Percentiles rank a stretch among this genome's conserved stretches.
These are phyloP conservation scores for Arizona elegans DNA, from an alignment of 2,113 vertebrate genomes.

Conservation along the genomic window DNA sequence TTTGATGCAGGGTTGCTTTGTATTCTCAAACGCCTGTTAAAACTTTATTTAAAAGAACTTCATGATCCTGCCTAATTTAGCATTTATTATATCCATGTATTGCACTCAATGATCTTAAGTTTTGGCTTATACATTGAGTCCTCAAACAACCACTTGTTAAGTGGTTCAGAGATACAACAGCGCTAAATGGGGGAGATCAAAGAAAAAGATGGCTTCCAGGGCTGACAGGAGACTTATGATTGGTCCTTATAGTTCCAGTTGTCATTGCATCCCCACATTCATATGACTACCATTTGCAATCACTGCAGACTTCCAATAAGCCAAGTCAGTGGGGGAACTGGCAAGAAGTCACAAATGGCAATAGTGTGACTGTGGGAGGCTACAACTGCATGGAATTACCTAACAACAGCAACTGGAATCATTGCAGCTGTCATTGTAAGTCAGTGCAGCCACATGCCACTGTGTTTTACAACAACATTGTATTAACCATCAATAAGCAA, in stretches of 20 bases:
- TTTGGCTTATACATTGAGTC: neutral
- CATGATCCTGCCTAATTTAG: neutral
- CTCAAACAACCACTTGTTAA: neutral
- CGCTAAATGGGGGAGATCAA: neutral
- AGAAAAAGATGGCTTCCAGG: too few relatives aligned
- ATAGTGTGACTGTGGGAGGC: neutral
- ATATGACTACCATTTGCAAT: neutral
- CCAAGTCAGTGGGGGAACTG: neutral
- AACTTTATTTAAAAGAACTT: neutral
- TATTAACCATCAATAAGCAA: neutral
- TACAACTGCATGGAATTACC: neutral
- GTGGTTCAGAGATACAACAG: neutral
- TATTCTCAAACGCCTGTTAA: neutral
- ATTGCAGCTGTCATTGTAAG: neutral
- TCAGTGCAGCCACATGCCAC: neutral
- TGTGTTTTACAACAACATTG: neutral
- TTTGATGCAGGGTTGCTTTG: conserved; percentile 41
- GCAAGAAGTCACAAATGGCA: neutral
- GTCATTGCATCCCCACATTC: neutral
- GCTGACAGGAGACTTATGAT: neutral
- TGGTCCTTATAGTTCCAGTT: neutral
- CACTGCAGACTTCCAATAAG: neutral
- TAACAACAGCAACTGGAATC: neutral
- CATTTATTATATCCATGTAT: neutral
- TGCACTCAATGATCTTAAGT: neutral